These are phyloP conservation scores for Anseranas semipalmata DNA, from an alignment of 2,113 vertebrate genomes.

Conservation along the genomic window DNA sequence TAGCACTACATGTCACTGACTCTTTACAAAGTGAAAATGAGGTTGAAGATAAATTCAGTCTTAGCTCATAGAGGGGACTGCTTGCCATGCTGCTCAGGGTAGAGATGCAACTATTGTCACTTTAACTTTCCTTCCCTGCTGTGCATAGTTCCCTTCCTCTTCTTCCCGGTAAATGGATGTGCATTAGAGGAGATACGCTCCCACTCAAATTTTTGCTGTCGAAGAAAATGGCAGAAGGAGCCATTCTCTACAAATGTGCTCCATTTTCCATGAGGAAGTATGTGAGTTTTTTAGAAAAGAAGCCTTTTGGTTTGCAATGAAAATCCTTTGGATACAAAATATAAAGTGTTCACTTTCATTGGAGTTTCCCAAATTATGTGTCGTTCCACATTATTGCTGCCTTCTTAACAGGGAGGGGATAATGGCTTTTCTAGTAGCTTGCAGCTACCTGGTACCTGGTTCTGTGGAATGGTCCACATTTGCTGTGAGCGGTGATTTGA, in stretches of 20 bases:
- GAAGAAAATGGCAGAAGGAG: background rate
- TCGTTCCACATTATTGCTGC: background rate
- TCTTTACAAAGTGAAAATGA: background rate
- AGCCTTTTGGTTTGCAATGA: background rate
- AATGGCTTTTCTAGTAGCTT: background rate
- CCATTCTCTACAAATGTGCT: background rate
- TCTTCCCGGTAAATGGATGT: background rate
- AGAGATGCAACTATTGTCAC: background rate
- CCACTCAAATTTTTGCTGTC: background rate
- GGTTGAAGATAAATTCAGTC: background rate
- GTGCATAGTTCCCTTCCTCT: background rate
- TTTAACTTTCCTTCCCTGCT: background rate
- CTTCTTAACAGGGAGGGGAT: background rate
- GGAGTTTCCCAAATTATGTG: background rate
- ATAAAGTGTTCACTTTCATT: background rate
- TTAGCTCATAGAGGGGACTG: background rate
- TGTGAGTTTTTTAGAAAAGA: background rate
- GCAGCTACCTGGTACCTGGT: background rate
- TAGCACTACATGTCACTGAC: accelerated
- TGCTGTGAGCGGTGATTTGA: background rate
- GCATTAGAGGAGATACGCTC: background rate
- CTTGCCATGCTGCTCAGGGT: background rate
- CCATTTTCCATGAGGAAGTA: background rate
- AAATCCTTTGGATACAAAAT: background rate
- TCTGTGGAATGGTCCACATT: background rate